Conservation (phyloP, 2,797 vertebrate species). For the Sciurus carolinensis region DNA sequence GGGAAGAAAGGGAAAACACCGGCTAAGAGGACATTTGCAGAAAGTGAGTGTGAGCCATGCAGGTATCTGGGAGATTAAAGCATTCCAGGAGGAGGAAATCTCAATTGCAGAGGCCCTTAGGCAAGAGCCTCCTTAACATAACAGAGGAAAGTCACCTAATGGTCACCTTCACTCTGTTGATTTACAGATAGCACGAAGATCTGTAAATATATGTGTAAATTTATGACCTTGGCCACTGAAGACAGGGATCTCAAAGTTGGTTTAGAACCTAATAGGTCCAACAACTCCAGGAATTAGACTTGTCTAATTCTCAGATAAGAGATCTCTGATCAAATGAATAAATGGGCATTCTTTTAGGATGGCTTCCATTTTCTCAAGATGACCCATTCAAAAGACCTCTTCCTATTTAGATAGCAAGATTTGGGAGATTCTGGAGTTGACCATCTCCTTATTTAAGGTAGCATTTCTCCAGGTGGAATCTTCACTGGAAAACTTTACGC, state of each 20-base stretch:
- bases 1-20: background rate
- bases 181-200: background rate
- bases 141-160: background rate
- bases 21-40: background rate
- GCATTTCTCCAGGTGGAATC: slow-evolving; percentile 22
- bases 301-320: background rate
- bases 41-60: background rate
- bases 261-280: background rate
- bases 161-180: background rate
- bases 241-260: background rate
- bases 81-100: background rate
- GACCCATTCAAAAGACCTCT: background rate
- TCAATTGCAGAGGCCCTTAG: background rate
- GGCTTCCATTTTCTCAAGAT: background rate
- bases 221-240: background rate
- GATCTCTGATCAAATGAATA: background rate
- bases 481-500: background rate
- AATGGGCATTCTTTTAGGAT: background rate
- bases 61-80: background rate
- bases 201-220: slow-evolving; percentile 1
- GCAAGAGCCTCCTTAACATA: background rate
- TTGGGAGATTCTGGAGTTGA: slow-evolving; percentile 22
- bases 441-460: background rate
- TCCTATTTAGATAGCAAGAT: background rate
- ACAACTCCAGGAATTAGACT: background rate